A percentile compares a stretch with the other conserved stretches of the same genome.
These are phyloP conservation scores for Sylvilagus bachmani DNA, from an alignment of 2,113 vertebrate genomes.

Conservation along the genomic window DNA sequence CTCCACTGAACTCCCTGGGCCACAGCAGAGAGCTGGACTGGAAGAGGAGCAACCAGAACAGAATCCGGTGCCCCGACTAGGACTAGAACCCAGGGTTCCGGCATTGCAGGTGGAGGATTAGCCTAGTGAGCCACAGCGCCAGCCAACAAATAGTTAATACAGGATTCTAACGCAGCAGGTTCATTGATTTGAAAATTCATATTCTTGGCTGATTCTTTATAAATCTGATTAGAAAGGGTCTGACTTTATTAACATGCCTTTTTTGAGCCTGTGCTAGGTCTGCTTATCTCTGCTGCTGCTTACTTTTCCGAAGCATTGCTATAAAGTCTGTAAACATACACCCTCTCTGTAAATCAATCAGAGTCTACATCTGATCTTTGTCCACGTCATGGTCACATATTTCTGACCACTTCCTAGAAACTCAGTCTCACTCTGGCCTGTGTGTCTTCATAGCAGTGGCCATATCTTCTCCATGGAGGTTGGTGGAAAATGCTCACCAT, in stretches of 20 bases:
- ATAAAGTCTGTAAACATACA: neutral
- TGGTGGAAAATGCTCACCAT: neutral
- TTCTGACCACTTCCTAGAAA: neutral
- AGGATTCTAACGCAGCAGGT: neutral
- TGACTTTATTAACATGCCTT: neutral
- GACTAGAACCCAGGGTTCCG: too few species aligned
- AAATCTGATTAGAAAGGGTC: neutral
- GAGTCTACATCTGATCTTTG: neutral
- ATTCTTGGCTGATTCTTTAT: neutral
- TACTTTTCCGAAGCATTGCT: neutral
- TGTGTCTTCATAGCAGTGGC: neutral
- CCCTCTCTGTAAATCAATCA: neutral
- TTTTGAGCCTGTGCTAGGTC: neutral
- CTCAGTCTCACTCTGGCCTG: fast-evolving
- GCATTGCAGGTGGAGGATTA: too few species aligned
- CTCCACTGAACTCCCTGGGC: too few species aligned
- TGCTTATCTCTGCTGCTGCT: neutral
- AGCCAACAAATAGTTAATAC: neutral
- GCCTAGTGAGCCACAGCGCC: too few species aligned
- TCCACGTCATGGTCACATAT: neutral
- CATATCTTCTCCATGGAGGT: fast-evolving
- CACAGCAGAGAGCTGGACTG: too few species aligned
- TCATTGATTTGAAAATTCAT: neutral
- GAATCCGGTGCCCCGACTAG: too few species aligned
- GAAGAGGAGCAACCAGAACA: too few species aligned